Evolutionary conservation across 2,113 vertebrate species (phyloP).

Genomic region (Stegastes partitus): DNA sequence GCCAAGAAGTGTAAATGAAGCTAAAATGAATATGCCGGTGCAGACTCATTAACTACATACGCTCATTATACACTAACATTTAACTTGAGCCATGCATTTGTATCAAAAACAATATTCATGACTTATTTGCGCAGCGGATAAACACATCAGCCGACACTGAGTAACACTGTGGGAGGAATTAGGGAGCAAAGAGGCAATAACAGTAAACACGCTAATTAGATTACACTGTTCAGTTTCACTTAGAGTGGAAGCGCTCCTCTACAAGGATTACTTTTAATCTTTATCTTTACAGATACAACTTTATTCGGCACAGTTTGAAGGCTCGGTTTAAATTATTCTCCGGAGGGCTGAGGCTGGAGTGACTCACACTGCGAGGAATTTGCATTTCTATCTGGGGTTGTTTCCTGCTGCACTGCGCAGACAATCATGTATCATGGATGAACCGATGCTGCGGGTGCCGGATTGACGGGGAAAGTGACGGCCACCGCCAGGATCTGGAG

Average conservation of each 20-base stretch:
- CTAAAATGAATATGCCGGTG: slow-evolving; percentile 27
- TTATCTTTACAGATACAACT: slow-evolving; percentile 33
- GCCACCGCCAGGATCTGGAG: background rate
- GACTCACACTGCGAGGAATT: slow-evolving; percentile 2
- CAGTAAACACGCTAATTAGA: slow-evolving; percentile 63
- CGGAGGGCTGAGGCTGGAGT: background rate
- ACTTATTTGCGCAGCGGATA: background rate
- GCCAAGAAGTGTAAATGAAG: slow-evolving; percentile 42
- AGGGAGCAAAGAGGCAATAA: slow-evolving; percentile 44
- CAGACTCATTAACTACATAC: slow-evolving; percentile 37
- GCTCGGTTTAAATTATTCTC: background rate
- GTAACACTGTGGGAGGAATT: slow-evolving; percentile 34
- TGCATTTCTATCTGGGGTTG: background rate
- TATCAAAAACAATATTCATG: slow-evolving; percentile 36
- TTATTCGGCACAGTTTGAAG: slow-evolving; percentile 19
- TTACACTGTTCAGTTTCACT: slow-evolving; percentile 48
- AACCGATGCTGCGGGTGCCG: background rate
- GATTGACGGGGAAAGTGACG: background rate
- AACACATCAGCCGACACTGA: background rate
- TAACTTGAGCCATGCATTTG: slow-evolving; percentile 14
- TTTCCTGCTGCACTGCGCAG: slow-evolving; percentile 10
- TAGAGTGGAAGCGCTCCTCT: slow-evolving; percentile 12
- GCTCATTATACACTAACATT: slow-evolving; percentile 40
- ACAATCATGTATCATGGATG: background rate
- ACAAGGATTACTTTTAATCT: slow-evolving; percentile 48